A percentile compares a stretch with the other conserved stretches of the same genome.
Evolutionary conservation across 2,113 vertebrate genomes (phyloP).

Genomic region (Pachycephala philippinensis): DNA sequence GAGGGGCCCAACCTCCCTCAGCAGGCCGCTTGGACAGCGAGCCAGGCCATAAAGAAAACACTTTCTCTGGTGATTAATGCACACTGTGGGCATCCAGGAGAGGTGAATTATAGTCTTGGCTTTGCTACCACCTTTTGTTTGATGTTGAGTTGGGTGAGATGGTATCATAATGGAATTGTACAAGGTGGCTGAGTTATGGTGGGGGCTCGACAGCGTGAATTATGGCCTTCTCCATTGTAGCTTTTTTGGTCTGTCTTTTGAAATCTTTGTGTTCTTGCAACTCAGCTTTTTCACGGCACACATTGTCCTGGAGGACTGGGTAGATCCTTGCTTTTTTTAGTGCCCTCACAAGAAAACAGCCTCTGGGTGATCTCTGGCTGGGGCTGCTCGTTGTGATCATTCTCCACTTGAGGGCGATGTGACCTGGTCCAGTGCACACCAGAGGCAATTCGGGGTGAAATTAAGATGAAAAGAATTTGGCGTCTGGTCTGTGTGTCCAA

Average conservation of each 20-base stretch:
- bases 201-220: not conserved
- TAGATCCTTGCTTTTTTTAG: not conserved
- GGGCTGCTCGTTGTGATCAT: not conserved
- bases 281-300: not conserved
- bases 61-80: not conserved
- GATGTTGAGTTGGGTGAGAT: constrained; percentile 36
- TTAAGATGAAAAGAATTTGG: not conserved
- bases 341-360: not conserved
- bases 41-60: not conserved
- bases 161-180: not conserved
- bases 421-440: not conserved
- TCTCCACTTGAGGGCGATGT: constrained; percentile 51
- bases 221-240: not conserved
- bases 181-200: not conserved
- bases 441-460: not conserved
- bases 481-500: not conserved
- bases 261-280: not conserved
- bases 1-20: not conserved
- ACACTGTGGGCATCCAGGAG: not conserved
- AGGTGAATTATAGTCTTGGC: constrained; percentile 16
- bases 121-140: constrained; percentile 32
- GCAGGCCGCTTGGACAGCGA: fast-evolving
- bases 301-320: not conserved
- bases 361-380: fast-evolving
- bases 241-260: not conserved